Evolutionary conservation across 2,113 vertebrate species (phyloP), one percentile per base, ranked within the genome.

Genomic region (Benitochromis conjunctus): DNA sequence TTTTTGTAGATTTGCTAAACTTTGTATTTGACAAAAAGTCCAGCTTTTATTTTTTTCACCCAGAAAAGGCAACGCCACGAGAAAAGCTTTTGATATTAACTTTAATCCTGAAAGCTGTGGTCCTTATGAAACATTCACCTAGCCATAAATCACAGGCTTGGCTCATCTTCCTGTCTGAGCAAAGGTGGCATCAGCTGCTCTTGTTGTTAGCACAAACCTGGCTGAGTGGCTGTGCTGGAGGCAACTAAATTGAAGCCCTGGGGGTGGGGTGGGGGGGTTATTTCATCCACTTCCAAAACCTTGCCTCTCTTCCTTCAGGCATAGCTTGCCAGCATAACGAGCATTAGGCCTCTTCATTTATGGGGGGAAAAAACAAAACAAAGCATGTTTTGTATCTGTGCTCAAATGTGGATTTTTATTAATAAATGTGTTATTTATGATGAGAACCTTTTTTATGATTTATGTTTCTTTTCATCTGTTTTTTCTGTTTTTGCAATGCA

Each of bases 271-370:
- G 4, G 2, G 31, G 9, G 18, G 5, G 19, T 24, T 71, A 60
- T 88, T 94, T 95, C 83, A 94, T 95, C 84, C 31, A 16, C 58
- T 84, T 88, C 91, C 92, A 93, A 82, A 85, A 69, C 81, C 83
- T 86, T 64, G 80, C 58, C 79, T 85, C 64, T 79, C 41, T 36
- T 91, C 83, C 81, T 84, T 80, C 56, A 83, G 86, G 83, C 56
- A 53, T 69, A 29, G 76, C 83, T 62, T 69, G 34, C 76, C 60
- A 80, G 62, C 54, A 78, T 84, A 85, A 91, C 29, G 31, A 86
- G 88, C 76, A 87, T 51, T 54, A 29, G 3, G 43, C 79, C 41
- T 81, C 69, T 66, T 88, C 34, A 53, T n/a, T n/a, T 76, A 34
- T 36, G 36, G 31, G 6, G 38, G 48, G 41, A 16, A n/a, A 71